phyloP scores from a whole-genome alignment of 2,888 invertebrate species.

The Lepidocyrtinus sp. region DNA sequence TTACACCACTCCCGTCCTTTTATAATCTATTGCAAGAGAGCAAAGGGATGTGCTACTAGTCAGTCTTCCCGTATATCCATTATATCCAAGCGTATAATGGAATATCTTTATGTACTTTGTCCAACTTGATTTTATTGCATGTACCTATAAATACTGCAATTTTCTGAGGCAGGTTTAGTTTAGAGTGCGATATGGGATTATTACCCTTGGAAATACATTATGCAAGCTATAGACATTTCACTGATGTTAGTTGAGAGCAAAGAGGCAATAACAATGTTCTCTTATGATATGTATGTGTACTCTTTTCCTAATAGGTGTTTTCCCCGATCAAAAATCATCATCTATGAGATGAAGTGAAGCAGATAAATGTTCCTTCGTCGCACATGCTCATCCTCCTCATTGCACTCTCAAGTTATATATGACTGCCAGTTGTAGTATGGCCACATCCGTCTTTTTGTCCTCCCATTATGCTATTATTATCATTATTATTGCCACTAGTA shows the following conservation, averaged over 20 bases:
- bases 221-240: neutral
- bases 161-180: neutral
- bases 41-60: neutral
- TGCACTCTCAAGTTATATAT: neutral
- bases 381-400: conserved; percentile 14
- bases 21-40: neutral
- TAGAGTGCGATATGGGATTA: conserved; percentile 2
- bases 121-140: conserved; percentile 6
- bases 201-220: conserved; percentile 12
- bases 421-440: neutral
- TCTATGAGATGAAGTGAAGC: conserved; percentile 15
- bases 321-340: conserved; percentile 20
- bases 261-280: neutral
- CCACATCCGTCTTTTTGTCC: conserved; percentile 8
- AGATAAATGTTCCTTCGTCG: conserved; percentile 26
- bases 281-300: neutral
- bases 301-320: neutral
- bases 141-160: conserved; percentile 10
- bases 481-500: conserved; percentile 34
- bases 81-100: no score
- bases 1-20: conserved; percentile 51
- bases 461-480: conserved; percentile 40
- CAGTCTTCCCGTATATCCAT: no score
- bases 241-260: neutral
- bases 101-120: neutral